Evolutionary conservation across 2,888 invertebrate species (phyloP), one percentile per base, ranked within the genome.

Genomic region (Drosophila mercatorum): DNA sequence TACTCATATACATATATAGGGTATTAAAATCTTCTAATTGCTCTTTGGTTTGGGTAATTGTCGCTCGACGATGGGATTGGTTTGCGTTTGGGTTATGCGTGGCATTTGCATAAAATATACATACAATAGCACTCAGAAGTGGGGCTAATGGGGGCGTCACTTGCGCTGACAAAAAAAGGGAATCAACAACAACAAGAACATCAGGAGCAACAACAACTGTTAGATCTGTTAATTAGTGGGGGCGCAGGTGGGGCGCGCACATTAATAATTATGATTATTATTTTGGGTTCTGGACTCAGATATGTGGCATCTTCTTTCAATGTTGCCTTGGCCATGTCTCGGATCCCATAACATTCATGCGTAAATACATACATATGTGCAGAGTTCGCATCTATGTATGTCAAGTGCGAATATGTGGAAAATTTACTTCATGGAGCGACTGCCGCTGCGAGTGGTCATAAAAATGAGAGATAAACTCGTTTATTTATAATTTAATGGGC

Each of bases 91-190:
- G 89, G 78, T 81, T 84, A 66, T 51, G 22, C 12, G 22, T 5
- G 53, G 44, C 59, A 87, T 83, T 83, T 71, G 78, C 89, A 83
- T 83, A 78, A 80, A 70, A 69, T 63, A 68, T 60, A 83, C 72
- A 88, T 77, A 63, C 43, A 55, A 53, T 47, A 59, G 46, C 38
- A 53, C 57, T 70, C 49, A 43, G 47, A 51, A 58, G 62, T 53
- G 43, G 43, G 58, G 52, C 53, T 66, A 52, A 53, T 53, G 47
- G 43, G 53, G 62, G 55, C 65, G 66, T 53, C 67, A 66, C 62
- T 68, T 8, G 43, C 68, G 41, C 59, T 28, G 10, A 34, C 14
- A 41, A 66, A 34, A 34, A 38, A 43, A 14, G 12, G 26, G 5
- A 43, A 44, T 12, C 5, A 40, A 12, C 43, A 36, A 5, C 44